Percentiles rank a stretch among this genome's conserved stretches.
phyloP scores from a whole-genome alignment of 2,797 vertebrate genomes.

The Clarias platycephalus region DNA sequence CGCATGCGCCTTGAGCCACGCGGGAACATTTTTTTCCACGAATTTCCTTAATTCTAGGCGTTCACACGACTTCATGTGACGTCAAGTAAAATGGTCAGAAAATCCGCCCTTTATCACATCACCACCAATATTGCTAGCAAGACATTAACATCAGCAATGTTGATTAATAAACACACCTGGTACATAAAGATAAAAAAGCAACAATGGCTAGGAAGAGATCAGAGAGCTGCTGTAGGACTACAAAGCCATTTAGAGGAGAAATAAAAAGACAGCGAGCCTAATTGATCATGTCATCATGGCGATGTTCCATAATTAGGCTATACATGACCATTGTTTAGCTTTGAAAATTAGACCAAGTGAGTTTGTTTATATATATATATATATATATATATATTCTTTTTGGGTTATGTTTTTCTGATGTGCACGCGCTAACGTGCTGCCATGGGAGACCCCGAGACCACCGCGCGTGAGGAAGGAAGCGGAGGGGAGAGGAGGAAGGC shows the following conservation, averaged over 20 bases:
- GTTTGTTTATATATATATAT: neutral
- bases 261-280: constrained; percentile 2
- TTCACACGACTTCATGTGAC: constrained; percentile 8
- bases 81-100: neutral
- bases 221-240: constrained; percentile 1
- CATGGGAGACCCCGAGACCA: constrained; percentile 33
- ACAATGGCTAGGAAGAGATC: neutral
- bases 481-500: neutral
- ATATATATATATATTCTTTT: neutral
- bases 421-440: constrained; percentile 11
- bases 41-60: constrained; percentile 20
- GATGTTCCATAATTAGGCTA: neutral
- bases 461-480: constrained; percentile 18
- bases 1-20: constrained; percentile 49
- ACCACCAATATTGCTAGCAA: neutral
- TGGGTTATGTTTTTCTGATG: constrained; percentile 13
- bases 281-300: neutral
- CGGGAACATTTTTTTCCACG: constrained; percentile 20
- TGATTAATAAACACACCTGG: neutral
- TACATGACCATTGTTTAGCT: neutral
- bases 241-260: neutral
- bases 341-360: neutral
- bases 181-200: neutral
- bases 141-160: neutral
- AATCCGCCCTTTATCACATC: neutral